phyloP scores from a whole-genome alignment of 37 sponge, comb jelly and placozoan species.

The Hexactinellida sp. region DNA sequence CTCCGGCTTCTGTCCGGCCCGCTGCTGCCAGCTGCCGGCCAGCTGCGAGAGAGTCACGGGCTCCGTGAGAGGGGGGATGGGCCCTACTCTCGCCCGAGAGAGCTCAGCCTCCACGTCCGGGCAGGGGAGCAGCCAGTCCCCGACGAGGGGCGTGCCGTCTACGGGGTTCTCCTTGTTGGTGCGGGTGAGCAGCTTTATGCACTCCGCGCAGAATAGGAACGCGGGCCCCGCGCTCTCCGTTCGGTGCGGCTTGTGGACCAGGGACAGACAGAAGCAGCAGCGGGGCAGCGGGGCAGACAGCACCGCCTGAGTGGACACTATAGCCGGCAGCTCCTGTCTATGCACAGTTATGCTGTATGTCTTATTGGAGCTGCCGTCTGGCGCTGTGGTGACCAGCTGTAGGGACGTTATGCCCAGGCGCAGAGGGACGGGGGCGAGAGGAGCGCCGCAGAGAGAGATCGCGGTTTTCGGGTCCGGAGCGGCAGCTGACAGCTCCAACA shows the following conservation, averaged over 20 bases:
- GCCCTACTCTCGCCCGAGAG: neutral
- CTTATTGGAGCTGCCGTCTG: constrained; percentile 31
- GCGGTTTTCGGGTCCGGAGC: constrained; percentile 52
- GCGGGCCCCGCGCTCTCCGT: constrained; percentile 21
- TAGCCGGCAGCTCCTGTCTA: constrained; percentile 16
- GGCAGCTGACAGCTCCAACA: constrained; percentile 37
- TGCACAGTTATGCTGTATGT: constrained; percentile 34
- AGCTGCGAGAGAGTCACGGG: neutral
- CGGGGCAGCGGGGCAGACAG: neutral
- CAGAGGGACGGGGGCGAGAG: constrained; percentile 35
- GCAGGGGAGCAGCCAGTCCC: constrained; percentile 40
- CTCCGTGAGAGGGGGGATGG: neutral
- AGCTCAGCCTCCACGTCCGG: constrained; percentile 26
- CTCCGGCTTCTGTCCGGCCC: neutral
- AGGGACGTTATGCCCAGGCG: constrained; percentile 38
- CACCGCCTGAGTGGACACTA: neutral
- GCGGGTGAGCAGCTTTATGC: constrained; percentile 54
- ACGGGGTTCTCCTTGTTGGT: constrained; percentile 64
- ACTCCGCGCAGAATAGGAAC: constrained; percentile 37
- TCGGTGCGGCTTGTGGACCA: constrained; percentile 32
- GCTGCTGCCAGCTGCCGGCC: neutral
- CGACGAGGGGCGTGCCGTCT: constrained; percentile 39
- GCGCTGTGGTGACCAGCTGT: constrained; percentile 39
- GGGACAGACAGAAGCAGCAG: constrained; percentile 51
- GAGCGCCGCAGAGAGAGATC: constrained; percentile 26